These are phyloP conservation scores for Drosophila ananassae DNA, from an alignment of 1,140 invertebrate genomes.

Conservation along the genomic window DNA sequence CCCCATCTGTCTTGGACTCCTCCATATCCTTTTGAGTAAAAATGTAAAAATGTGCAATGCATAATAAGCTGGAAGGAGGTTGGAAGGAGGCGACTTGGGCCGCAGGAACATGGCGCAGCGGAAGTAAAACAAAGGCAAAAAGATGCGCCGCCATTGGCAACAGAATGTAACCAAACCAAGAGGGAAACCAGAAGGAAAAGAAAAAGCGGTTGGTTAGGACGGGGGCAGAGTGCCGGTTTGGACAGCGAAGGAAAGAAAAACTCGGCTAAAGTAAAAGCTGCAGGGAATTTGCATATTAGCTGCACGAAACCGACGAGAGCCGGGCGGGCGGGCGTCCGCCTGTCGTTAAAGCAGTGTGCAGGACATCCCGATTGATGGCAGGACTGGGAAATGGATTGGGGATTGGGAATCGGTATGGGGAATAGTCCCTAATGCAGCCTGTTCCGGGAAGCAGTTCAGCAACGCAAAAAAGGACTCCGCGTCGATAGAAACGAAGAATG, in stretches of 20 bases:
- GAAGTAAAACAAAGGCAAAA: constrained; percentile 76
- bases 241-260: constrained; percentile 44
- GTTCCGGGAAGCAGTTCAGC: constrained; percentile 40
- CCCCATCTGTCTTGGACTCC: constrained; percentile 2
- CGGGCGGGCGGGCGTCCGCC: constrained; percentile 1
- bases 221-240: neutral
- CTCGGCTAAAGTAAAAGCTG: constrained; percentile 72
- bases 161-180: constrained; percentile 26
- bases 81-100: constrained; percentile 35
- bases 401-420: neutral
- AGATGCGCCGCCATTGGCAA: constrained; percentile 50
- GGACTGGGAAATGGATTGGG: constrained; percentile 2
- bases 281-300: constrained; percentile 79
- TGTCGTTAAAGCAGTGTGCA: constrained; percentile 61
- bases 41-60: constrained; percentile 81
- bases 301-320: constrained; percentile 51
- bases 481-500: neutral
- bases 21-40: constrained; percentile 49
- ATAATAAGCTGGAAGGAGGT: constrained; percentile 64
- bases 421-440: constrained; percentile 20
- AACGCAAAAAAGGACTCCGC: constrained; percentile 30
- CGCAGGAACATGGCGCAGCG: constrained; percentile 68
- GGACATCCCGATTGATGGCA: constrained; percentile 57
- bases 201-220: neutral
- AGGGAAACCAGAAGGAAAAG: constrained; percentile 12